These are phyloP conservation scores for Porites divaricata DNA, from an alignment of 92 coral and sea anemone species.

Conservation along the genomic window DNA sequence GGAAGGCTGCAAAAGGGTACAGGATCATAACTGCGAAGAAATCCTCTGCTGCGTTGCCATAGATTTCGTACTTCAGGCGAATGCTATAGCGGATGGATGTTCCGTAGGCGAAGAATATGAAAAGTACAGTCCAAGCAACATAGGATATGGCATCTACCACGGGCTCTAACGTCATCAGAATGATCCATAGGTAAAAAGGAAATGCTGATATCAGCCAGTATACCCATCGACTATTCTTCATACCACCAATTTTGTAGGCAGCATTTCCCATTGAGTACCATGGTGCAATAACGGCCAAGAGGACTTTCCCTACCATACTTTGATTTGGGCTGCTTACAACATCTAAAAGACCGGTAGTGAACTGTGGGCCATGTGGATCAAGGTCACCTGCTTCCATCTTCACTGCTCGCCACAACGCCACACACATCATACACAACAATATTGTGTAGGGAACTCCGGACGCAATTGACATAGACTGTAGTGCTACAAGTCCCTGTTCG, in stretches of 20 bases:
- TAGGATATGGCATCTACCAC: slow-evolving; percentile 72
- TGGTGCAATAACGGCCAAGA: slow-evolving; percentile 75
- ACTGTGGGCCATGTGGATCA: slow-evolving; percentile 73
- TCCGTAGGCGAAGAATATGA: slow-evolving; percentile 80
- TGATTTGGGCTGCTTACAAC: slow-evolving; percentile 55
- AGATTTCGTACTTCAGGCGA: slow-evolving; percentile 47
- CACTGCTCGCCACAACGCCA: slow-evolving; percentile 74
- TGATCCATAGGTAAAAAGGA: slow-evolving; percentile 78
- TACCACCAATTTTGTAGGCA: slow-evolving; percentile 62
- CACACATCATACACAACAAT: slow-evolving; percentile 76
- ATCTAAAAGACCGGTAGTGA: slow-evolving; percentile 69
- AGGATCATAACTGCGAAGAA: slow-evolving; percentile 65
- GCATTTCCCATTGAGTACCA: slow-evolving; percentile 89
- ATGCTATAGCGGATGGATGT: slow-evolving; percentile 73
- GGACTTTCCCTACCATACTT: slow-evolving; percentile 41
- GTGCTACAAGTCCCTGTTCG: slow-evolving; percentile 64
- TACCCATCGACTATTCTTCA: slow-evolving; percentile 51
- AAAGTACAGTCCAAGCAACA: slow-evolving; percentile 82
- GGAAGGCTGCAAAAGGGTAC: slow-evolving; percentile 65
- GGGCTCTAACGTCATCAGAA: slow-evolving; percentile 72
- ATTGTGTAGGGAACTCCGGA: slow-evolving; percentile 77
- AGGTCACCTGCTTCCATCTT: slow-evolving; percentile 69
- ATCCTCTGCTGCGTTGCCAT: slow-evolving; percentile 66
- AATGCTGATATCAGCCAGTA: slow-evolving; percentile 80
- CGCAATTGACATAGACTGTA: slow-evolving; percentile 78